Conservation (phyloP, 2,888 invertebrate species). For the Limenitis camilla region DNA sequence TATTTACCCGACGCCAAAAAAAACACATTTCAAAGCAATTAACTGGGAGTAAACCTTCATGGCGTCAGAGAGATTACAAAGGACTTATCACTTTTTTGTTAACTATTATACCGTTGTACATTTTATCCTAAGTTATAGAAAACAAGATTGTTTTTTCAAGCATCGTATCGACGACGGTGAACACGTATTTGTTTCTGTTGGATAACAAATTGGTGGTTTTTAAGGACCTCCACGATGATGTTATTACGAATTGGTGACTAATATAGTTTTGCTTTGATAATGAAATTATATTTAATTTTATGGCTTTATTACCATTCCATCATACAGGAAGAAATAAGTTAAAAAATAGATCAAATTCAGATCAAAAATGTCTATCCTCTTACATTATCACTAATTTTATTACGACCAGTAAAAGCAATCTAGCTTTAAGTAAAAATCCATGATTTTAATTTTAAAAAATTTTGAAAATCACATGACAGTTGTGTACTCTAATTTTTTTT, state of each 20-base stretch:
- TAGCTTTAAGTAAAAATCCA: too few species aligned
- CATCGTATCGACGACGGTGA: conserved; percentile 43
- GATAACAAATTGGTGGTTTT: conserved; percentile 61
- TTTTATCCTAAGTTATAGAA: conserved; percentile 28
- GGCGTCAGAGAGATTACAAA: conserved; percentile 72
- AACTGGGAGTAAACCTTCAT: conserved; percentile 60
- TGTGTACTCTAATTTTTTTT: too few species aligned
- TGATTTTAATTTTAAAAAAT: too few species aligned
- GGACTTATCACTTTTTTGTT: conserved; percentile 67
- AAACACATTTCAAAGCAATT: conserved; percentile 65
- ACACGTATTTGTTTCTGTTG: conserved; percentile 61
- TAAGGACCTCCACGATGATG: conserved; percentile 33
- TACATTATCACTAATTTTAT: too few species aligned
- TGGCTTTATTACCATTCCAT: too few species aligned
- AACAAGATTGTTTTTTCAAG: conserved; percentile 31
- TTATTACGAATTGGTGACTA: conserved; percentile 19
- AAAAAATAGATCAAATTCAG: too few species aligned
- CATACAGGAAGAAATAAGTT: too few species aligned
- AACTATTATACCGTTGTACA: conserved; percentile 17
- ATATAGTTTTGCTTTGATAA: background rate
- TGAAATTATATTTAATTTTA: background rate
- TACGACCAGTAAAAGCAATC: too few species aligned
- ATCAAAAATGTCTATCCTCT: too few species aligned
- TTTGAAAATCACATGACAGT: too few species aligned
- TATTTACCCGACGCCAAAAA: conserved; percentile 51